Conservation (phyloP, 1,140 invertebrate genomes). For the Rhyacophila brunnea region DNA sequence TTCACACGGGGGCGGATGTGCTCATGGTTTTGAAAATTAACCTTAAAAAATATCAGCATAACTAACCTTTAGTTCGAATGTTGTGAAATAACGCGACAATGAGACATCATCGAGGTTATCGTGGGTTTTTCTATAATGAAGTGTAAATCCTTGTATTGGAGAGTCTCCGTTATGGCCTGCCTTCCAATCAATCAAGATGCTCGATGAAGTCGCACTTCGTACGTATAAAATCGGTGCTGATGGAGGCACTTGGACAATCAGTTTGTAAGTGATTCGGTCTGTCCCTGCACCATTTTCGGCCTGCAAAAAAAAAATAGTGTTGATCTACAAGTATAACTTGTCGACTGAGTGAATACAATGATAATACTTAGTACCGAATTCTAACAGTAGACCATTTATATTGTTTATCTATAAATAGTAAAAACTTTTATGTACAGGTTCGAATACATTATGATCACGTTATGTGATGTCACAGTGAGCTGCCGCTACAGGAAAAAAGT, state of each 20-base stretch:
- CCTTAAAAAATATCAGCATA: too few relatives aligned
- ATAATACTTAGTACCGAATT: too few relatives aligned
- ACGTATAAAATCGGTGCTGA: conserved; percentile 68
- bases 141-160: conserved; percentile 63
- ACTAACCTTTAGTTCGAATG: conserved; percentile 65
- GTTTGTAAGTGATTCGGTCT: conserved; percentile 61
- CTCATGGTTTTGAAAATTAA: too few relatives aligned
- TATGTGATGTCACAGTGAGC: too few relatives aligned
- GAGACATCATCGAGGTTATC: conserved; percentile 65
- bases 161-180: conserved; percentile 67
- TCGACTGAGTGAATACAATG: too few relatives aligned
- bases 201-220: conserved; percentile 68
- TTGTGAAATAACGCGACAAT: conserved; percentile 62
- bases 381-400: too few relatives aligned
- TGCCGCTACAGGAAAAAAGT: too few relatives aligned
- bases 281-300: conserved; percentile 71
- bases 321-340: too few relatives aligned
- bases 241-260: conserved; percentile 68
- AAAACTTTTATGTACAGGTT: too few relatives aligned
- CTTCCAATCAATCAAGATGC: conserved; percentile 72
- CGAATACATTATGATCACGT: too few relatives aligned
- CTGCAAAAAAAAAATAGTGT: neutral
- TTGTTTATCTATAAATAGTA: too few relatives aligned
- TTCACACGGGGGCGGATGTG: too few relatives aligned
- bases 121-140: conserved; percentile 65